Evolutionary conservation across 2,113 vertebrate genomes (phyloP).

Genomic region (Merops nubicus): DNA sequence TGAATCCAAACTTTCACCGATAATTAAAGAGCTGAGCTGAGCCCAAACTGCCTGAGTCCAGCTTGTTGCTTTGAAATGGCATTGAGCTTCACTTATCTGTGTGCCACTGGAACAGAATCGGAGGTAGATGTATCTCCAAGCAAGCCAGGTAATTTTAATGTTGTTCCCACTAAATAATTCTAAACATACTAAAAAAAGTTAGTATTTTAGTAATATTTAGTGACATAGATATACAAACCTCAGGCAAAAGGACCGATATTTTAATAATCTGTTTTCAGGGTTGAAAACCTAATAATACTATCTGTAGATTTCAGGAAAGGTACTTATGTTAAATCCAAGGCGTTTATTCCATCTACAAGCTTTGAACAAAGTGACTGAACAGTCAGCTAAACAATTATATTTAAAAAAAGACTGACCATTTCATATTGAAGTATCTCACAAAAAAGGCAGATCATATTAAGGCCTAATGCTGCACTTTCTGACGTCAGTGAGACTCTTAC

Average conservation of each 20-base stretch:
- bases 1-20: not conserved
- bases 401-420: not conserved
- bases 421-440: not conserved
- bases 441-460: slow-evolving; percentile 43
- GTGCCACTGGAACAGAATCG: not conserved
- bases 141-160: not conserved
- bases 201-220: not conserved
- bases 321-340: not conserved
- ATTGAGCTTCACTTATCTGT: accelerated
- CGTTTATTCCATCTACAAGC: not conserved
- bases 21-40: not conserved
- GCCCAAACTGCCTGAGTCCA: not conserved
- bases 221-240: not conserved
- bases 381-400: not conserved
- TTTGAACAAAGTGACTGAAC: not conserved
- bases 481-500: slow-evolving; percentile 53
- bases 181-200: not conserved
- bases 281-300: not conserved
- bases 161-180: not conserved
- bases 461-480: slow-evolving; percentile 37
- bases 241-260: not conserved
- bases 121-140: not conserved
- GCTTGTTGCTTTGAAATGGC: not conserved
- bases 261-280: slow-evolving; percentile 33
- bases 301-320: slow-evolving; percentile 49